These are phyloP conservation scores for Pentamera pediparva DNA, from an alignment of 53 echinoderm and acorn worm genomes.

Conservation along the genomic window DNA sequence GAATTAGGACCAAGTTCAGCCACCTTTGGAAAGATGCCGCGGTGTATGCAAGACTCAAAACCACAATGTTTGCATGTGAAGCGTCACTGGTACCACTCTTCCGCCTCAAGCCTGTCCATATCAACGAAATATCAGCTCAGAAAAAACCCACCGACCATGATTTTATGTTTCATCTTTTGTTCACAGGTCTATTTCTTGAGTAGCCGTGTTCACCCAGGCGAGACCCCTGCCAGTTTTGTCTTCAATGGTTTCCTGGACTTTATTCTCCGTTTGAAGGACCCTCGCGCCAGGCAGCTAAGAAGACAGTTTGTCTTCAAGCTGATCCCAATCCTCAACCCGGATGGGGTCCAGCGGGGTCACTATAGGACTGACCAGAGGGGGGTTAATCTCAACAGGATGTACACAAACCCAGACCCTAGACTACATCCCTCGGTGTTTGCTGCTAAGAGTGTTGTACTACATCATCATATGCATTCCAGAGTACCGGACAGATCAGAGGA, in stretches of 20 bases:
- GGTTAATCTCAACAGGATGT: slow-evolving; percentile 83
- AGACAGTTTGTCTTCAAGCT: slow-evolving; percentile 88
- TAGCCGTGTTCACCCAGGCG: slow-evolving; percentile 92
- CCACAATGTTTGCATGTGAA: no score
- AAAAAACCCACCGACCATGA: no score
- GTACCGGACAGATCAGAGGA: no score
- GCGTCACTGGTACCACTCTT: no score
- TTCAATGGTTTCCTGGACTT: slow-evolving; percentile 98
- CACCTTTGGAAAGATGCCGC: no score
- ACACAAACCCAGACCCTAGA: slow-evolving; percentile 68
- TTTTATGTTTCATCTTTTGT: no score
- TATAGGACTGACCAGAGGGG: slow-evolving; percentile 93
- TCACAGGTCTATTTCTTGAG: slow-evolving; percentile 81
- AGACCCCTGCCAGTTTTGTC: slow-evolving; percentile 93
- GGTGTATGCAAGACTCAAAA: no score
- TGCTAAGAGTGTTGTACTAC: slow-evolving; percentile 60
- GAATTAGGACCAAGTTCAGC: no score
- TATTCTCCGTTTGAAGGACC: slow-evolving; percentile 83
- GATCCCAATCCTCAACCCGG: slow-evolving; percentile 90
- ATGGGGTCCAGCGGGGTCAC: slow-evolving; percentile 88
- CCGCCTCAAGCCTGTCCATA: no score
- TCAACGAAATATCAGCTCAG: no score
- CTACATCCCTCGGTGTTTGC: slow-evolving; percentile 89
- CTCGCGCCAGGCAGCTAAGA: slow-evolving; percentile 82
- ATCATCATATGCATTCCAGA: slow-evolving; percentile 78